Base-by-base conservation (phyloP, 2,888 invertebrate genomes). In the Dorcus parallelipipedus region DNA sequence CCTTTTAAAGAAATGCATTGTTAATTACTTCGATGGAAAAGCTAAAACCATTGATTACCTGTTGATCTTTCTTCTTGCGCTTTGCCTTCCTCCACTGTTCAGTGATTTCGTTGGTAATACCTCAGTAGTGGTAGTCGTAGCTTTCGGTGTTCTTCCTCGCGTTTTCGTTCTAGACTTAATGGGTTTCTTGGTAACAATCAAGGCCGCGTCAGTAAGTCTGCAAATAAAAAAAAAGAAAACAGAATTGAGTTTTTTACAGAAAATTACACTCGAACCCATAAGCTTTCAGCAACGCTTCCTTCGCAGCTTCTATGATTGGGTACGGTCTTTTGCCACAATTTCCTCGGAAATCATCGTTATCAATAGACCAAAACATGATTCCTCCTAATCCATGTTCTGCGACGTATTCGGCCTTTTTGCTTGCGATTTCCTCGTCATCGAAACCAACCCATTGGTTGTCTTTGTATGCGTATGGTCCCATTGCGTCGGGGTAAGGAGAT, bases 291-390 rank as follows among this genome's bases (percentile, higher is more conserved):
- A 93, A 83, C 0, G 91, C 85, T 73, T 91, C 91, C 74, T 95
- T 95, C 38, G 91, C 95, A 0, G 95, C 93, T 75, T 95, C 95
- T 65, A 95, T 94, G 49, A 96, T 80, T 0, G 95, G 95, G 79
- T 94, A 95, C 0, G 93, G 90, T 73, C 89, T 88, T 26, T 86
- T 89, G 65, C 90, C 90, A 73, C 95, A 95, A 39, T 84, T 85
- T n/a, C 95, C 95, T 49, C 95, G 85, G 82, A 95, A 96, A 73
- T 96, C 95, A 64, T 96, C 95, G 75, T 94, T 95, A 79, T 95
- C 95, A 67, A 96, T 90, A 0, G 95, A 91, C 93, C 93, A 93
- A 78, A 92, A 92, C 93, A 93, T 93, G 51, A 93, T 92, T 72
- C 95, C 95, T 68, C 95, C 95, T 23, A 95, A 82, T 53, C 87